Base-by-base conservation (phyloP, 2,113 vertebrate species). In the Mesitornis unicolor region DNA sequence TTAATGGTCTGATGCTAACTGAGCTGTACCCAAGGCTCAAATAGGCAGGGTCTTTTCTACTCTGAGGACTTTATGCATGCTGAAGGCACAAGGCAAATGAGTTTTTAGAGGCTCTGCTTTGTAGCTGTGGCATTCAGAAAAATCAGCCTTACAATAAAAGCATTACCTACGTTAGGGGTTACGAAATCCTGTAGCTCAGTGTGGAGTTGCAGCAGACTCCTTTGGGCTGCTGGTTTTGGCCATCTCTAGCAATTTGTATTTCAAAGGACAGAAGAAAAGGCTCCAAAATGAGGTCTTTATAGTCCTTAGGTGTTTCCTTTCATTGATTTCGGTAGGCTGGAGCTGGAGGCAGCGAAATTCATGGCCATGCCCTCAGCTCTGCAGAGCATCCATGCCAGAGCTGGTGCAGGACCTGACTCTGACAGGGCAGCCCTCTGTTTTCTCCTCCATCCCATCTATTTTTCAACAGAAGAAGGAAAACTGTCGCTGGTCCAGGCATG, bases 281-380 rank as follows among this genome's bases (percentile, higher is more conserved):
- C 56, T 71, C 6, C 6, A 61, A 87, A 26, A 11, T 0, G 22
- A 69, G 26, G 26, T 60, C 22, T 79, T 91, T 76, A 68, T 79
- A 65, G 57, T 33, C 14, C 2, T 69, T 35, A 8, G 8, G n/a
- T 57, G 9, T 16, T 85, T 83, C 13, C 6, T 6, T 24, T 47
- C 59, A 69, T 67, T 59, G 87, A 93, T 67, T 33, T 83, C 1
- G 0, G 12, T 5, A 75, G 8, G 53, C 36, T 80, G 75, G 21
- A 73, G 45, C 1, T 5, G 54, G 45, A 80, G 20, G 25, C 16
- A 40, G 76, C 17, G 40, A 71, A 54, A 84, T 40, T 38, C 51
- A 54, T 67, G 0, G 0, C 3, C 7, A 2, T 48, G n/a, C 21
- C 43, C 74, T 43, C n/a, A 87, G 53, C 28, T 40, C 51, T 70